Percentiles rank a stretch among this genome's conserved stretches.
These are phyloP conservation scores for Patella ulyssiponensis DNA, from an alignment of 2,888 invertebrate genomes.

Conservation along the genomic window DNA sequence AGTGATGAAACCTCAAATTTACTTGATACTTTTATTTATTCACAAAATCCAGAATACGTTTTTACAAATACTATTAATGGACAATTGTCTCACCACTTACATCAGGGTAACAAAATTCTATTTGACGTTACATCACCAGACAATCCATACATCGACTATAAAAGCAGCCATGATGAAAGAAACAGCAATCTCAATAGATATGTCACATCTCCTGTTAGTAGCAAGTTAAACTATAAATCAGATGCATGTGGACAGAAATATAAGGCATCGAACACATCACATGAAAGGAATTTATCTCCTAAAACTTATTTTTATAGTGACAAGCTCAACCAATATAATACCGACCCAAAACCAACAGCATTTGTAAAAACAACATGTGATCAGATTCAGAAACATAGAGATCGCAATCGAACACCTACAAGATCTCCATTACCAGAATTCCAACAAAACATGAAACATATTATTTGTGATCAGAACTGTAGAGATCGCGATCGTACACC, in stretches of 20 bases:
- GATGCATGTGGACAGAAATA: too few species aligned
- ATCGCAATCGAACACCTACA: too few species aligned
- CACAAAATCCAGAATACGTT: background rate
- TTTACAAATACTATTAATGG: conserved; percentile 20
- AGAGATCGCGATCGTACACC: too few species aligned
- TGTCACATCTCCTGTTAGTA: background rate
- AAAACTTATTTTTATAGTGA: too few species aligned
- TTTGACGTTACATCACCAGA: conserved; percentile 63
- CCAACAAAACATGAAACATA: background rate
- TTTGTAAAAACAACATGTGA: too few species aligned
- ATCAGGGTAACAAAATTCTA: conserved; percentile 37
- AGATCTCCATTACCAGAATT: conserved; percentile 4
- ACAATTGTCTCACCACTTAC: conserved; percentile 40
- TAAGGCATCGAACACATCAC: too few species aligned
- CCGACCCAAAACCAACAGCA: too few species aligned
- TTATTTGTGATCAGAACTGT: too few species aligned
- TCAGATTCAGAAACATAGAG: too few species aligned
- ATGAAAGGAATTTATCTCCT: too few species aligned
- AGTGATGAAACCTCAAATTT: background rate
- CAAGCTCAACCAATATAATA: too few species aligned
- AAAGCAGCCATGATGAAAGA: background rate
- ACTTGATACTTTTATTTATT: background rate
- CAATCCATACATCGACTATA: conserved; percentile 29
- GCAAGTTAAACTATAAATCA: background rate
- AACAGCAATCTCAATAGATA: too few species aligned